A percentile compares a stretch with the other conserved stretches of the same genome.
These are phyloP conservation scores for Microctenopoma steveboyesi DNA, from an alignment of 2,797 vertebrate species.

Conservation along the genomic window DNA sequence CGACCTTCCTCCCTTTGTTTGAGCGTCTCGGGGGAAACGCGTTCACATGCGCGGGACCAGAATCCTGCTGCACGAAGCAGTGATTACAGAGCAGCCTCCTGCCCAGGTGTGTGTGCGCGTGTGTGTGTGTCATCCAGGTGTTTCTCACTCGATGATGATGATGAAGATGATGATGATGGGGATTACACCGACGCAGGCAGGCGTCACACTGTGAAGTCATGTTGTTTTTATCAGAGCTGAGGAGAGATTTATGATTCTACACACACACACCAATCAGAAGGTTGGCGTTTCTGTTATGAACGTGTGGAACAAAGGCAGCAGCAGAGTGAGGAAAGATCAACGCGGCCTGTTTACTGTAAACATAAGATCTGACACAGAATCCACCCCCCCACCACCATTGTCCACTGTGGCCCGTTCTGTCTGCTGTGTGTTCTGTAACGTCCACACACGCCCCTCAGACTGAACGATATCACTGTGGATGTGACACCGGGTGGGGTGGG, in stretches of 20 bases:
- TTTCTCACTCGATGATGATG: conserved; percentile 38
- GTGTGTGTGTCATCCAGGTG: conserved; percentile 68
- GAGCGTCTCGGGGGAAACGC: conserved; percentile 10
- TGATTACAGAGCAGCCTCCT: conserved; percentile 70
- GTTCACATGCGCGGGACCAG: conserved; percentile 12
- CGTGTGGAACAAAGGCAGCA: too few relatives aligned
- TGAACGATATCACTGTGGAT: not conserved
- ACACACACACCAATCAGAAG: too few relatives aligned
- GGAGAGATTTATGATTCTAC: conserved; percentile 71
- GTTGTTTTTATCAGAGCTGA: conserved; percentile 58
- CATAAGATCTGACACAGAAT: too few relatives aligned
- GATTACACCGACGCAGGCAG: conserved; percentile 35
- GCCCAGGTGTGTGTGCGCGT: conserved; percentile 45
- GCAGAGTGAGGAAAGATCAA: too few relatives aligned
- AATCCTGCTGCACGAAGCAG: conserved; percentile 29
- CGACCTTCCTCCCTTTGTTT: conserved; percentile 69
- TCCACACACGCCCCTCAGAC: conserved; percentile 3
- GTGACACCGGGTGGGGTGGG: not conserved
- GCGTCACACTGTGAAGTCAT: conserved; percentile 47
- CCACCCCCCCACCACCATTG: too few relatives aligned
- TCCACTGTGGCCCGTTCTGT: too few relatives aligned
- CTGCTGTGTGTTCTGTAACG: conserved; percentile 15
- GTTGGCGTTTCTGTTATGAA: too few relatives aligned
- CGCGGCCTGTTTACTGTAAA: too few relatives aligned
- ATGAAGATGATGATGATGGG: conserved; percentile 10